Percentiles rank a stretch among this genome's conserved stretches.
phyloP scores from a whole-genome alignment of 2,113 vertebrate genomes.

The Willisornis vidua region DNA sequence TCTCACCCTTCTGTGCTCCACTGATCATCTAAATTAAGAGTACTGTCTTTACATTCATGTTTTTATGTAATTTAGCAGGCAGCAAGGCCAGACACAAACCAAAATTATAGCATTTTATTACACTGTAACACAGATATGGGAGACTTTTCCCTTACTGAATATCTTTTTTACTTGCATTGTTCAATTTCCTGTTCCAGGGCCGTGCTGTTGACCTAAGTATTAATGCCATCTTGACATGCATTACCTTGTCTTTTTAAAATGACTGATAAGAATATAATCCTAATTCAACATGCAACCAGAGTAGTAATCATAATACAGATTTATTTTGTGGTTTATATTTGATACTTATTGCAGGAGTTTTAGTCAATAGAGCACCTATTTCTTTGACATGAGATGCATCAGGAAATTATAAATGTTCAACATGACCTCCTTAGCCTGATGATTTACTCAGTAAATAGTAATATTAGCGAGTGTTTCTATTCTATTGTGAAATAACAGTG shows the following conservation, averaged over 20 bases:
- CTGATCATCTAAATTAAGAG: too few species aligned
- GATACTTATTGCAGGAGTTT: neutral
- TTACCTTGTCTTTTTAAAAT: neutral
- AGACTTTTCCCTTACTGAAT: neutral
- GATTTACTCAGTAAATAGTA: constrained; percentile 31
- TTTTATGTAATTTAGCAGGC: too few species aligned
- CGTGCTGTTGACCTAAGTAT: neutral
- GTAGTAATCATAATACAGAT: neutral
- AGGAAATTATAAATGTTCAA: constrained; percentile 10
- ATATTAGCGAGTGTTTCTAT: constrained; percentile 45
- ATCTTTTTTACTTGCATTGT: neutral
- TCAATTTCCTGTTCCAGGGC: neutral
- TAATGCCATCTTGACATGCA: neutral
- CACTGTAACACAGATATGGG: neutral
- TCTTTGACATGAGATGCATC: neutral
- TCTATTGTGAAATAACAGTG: constrained; percentile 10
- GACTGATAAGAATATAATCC: neutral
- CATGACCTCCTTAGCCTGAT: neutral
- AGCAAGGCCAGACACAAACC: too few species aligned
- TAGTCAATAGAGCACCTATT: neutral
- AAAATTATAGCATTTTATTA: too few species aligned
- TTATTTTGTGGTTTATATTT: neutral
- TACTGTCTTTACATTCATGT: too few species aligned
- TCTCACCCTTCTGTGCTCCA: too few species aligned
- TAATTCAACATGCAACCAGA: neutral